Evolutionary conservation across 2,797 vertebrate species (phyloP).

Genomic region (Limosa lapponica): DNA sequence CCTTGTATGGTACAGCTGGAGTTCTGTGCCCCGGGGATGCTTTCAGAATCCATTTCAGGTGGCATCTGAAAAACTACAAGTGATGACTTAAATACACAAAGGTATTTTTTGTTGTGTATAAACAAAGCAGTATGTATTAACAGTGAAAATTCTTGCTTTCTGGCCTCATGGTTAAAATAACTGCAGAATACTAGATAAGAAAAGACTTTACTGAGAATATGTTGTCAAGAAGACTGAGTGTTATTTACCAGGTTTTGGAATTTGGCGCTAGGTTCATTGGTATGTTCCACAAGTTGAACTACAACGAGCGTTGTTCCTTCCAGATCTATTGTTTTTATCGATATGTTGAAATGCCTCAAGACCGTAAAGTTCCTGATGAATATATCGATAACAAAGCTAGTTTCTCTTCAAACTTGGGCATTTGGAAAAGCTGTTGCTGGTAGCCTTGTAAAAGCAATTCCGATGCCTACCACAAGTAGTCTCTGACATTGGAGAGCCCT

Average conservation of each 20-base stretch:
- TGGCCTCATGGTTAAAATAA: neutral
- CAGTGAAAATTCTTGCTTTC: neutral
- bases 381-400: neutral
- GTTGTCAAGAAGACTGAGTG: neutral
- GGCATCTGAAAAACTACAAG: neutral
- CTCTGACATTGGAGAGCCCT: neutral
- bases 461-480: neutral
- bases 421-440: neutral
- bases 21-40: neutral
- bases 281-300: neutral
- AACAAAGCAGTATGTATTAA: neutral
- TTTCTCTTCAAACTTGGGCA: neutral
- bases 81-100: neutral
- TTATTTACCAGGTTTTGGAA: neutral
- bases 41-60: conserved; percentile 49
- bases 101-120: neutral
- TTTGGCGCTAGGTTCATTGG: rapidly evolving
- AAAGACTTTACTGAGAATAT: neutral
- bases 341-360: neutral
- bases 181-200: neutral
- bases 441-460: neutral
- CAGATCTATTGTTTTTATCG: neutral
- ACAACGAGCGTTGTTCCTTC: neutral
- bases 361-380: neutral
- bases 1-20: neutral